Evolutionary conservation across 2,113 vertebrate genomes (phyloP), one percentile per base, ranked within the genome.

Genomic region (Pelodiscus sinensis): DNA sequence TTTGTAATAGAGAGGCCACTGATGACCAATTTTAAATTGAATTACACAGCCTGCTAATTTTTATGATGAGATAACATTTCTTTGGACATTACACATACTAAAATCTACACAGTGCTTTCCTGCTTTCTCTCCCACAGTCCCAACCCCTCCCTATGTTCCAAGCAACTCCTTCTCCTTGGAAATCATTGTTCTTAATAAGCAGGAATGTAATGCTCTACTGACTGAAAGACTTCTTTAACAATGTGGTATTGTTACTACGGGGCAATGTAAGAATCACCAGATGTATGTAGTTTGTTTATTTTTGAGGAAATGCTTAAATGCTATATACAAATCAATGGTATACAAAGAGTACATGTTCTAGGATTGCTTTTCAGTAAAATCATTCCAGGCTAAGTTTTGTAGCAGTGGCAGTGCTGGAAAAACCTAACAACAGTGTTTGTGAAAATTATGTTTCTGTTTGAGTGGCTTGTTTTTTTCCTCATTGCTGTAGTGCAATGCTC

Each of bases 1-100:
- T 97, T 90, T 96, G 84, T 96, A 97, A 97, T 85, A 97, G 93
- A 95, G 95, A 97, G 95, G 96, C 96, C 96, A 97, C 65, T 96
- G 93, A 96, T 92, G 38, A 96, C 90, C 95, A 98, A 97, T 97
- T 97, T 97, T 97, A 98, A 98, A 98, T 98, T 98, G 97, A 98
- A 98, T 98, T 98, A 98, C 98, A 98, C 97, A 98, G 97, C 96
- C 97, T 98, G 97, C 97, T 98, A 98, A 98, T 98, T 97, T 98
- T 98, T 98, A 98, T 84, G 97, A 98, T 96, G 95, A 96, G 96
- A 97, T 97, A 97, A 97, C 97, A 97, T 97, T 96, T 97, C 96
- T 97, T 96, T 96, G 96, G 97, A 96, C 94, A 95, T 92, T 87
- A 97, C 88, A 93, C 97, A 96, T 55, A 95, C 96, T 97, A 95